Base-by-base conservation (phyloP, 2,113 vertebrate genomes). In the Grammomys dolichurus region DNA sequence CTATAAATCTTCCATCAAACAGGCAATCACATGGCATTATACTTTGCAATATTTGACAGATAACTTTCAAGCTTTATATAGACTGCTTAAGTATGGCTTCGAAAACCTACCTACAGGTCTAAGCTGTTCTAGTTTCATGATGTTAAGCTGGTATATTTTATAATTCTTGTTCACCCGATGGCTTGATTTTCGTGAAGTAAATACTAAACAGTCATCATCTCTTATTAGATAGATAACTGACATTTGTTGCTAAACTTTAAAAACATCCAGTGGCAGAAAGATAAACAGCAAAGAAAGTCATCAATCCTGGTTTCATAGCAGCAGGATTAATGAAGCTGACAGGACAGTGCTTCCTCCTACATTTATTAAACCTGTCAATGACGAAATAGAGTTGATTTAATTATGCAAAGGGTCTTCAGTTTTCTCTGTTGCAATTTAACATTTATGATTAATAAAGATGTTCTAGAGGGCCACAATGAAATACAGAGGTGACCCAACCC, bases 11-110 rank as follows among this genome's bases (percentile, higher is more conserved):
- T 93, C 8, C 8, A 69, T 31, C 54, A 91, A 95, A 86, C 54
- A 54, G 36, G 24, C n/a, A 51, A 80, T 89, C 75, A 72, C 1
- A 36, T 87, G 40, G 63, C 11, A 60, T 51, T 19, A 65, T 69
- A 40, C 43, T 46, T 95, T 95, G 91, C 31, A 93, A 93, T 56
- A 86, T 73, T 46, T 46, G 5, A 54, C 78, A 67, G 56, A 54
- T 65, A 56, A 33, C 11, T 33, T 70, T 46, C 2, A 72, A 86
- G 58, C 24, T 13, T 73, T 72, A n/a, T 40, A 67, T 26, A 91
- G 31, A 73, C 43, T 72, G n/a, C 51, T 33, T 91, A 56, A 65
- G 8, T 51, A 33, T 51, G 11, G 9, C 46, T 36, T n/a, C 19
- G 40, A 36, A 51, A 46, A 88, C 67, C 81, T 90, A 82, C 81